Percentiles rank a stretch among this genome's conserved stretches.
phyloP scores from a whole-genome alignment of 2,113 vertebrate genomes.

The Salvelinus alpinus region DNA sequence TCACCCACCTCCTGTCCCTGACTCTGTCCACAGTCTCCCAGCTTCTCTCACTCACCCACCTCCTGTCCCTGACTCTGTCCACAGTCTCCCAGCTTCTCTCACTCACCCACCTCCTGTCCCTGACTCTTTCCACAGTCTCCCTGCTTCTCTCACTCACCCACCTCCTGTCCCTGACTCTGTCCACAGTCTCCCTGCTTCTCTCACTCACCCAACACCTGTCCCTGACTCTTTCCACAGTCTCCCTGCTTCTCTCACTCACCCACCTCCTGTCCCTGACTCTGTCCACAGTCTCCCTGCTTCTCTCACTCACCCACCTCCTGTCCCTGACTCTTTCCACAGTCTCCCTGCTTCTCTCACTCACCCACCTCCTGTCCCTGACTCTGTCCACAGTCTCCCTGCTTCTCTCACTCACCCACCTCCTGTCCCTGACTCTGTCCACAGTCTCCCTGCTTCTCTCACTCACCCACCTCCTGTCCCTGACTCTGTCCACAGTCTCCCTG shows the following conservation, averaged over 20 bases:
- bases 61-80: conserved; percentile 9
- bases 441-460: too few species aligned
- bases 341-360: not conserved
- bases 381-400: not conserved
- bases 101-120: conserved; percentile 13
- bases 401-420: conserved; percentile 3
- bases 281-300: too few species aligned
- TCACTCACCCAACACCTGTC: conserved; percentile 13
- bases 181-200: not conserved
- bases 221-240: not conserved
- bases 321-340: not conserved
- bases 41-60: conserved; percentile 2
- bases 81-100: not conserved
- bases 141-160: too few species aligned
- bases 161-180: not conserved
- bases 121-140: too few species aligned
- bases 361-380: conserved; percentile 13
- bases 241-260: not conserved
- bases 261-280: conserved; percentile 4
- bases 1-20: too few species aligned
- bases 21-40: not conserved
- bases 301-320: too few species aligned
- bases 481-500: too few species aligned
- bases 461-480: too few species aligned
- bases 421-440: not conserved